These are phyloP conservation scores for Ifrita kowaldi DNA, from an alignment of 2,113 vertebrate genomes.

Conservation along the genomic window DNA sequence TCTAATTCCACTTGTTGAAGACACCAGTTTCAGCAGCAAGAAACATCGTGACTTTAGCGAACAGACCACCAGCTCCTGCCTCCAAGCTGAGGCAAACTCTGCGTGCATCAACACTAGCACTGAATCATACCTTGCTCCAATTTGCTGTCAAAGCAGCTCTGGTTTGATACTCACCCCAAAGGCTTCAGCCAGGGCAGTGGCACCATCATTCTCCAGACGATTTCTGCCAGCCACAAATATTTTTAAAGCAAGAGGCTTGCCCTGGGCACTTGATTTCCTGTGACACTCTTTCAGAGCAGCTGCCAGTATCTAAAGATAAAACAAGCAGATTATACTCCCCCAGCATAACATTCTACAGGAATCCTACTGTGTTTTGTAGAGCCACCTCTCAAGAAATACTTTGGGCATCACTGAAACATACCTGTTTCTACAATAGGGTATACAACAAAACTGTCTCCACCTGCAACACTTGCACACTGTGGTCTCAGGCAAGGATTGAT, in stretches of 20 bases:
- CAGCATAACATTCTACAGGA: not conserved
- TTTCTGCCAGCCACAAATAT: constrained; percentile 95
- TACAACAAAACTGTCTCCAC: not conserved
- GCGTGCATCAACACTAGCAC: not conserved
- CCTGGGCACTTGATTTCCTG: constrained; percentile 78
- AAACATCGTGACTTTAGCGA: rapidly evolving
- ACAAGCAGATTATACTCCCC: not conserved
- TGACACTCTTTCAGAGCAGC: constrained; percentile 85
- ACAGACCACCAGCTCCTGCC: not conserved
- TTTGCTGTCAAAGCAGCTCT: not conserved
- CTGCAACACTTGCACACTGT: not conserved
- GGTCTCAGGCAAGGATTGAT: not conserved
- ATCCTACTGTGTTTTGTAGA: not conserved
- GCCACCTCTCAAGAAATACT: not conserved
- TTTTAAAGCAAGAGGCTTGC: constrained; percentile 85
- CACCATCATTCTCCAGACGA: constrained; percentile 94
- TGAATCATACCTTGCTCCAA: not conserved
- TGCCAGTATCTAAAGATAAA: constrained; percentile 84
- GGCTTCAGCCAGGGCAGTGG: constrained; percentile 90
- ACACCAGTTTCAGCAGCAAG: not conserved
- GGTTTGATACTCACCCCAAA: constrained; percentile 83
- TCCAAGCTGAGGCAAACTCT: not conserved
- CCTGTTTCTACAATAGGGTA: not conserved
- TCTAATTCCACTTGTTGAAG: not conserved
- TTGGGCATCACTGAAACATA: not conserved